Percentiles rank a stretch among this genome's conserved stretches.
phyloP scores from a whole-genome alignment of 2,797 vertebrate genomes.

The Catharus ustulatus region DNA sequence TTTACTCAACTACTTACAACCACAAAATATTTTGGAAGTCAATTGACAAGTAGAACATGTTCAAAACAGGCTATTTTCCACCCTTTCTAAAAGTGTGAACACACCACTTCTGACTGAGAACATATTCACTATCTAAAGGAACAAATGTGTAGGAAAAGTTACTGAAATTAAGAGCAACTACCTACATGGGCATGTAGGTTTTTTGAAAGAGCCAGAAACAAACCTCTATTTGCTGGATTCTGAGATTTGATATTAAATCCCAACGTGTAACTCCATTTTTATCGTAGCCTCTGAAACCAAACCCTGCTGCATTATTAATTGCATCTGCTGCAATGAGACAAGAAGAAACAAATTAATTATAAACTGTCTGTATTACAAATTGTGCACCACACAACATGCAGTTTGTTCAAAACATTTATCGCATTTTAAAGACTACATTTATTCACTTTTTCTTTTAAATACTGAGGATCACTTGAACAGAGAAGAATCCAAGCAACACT shows the following conservation, averaged over 20 bases:
- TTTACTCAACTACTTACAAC: background rate
- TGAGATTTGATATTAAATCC: constrained; percentile 95
- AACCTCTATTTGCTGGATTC: constrained; percentile 96
- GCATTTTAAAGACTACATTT: background rate
- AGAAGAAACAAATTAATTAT: background rate
- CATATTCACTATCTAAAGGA: background rate
- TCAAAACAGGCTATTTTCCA: background rate
- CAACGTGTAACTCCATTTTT: constrained; percentile 88
- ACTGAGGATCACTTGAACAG: background rate
- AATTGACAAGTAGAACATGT: background rate
- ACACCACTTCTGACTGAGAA: background rate
- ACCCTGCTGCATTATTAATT: constrained; percentile 97
- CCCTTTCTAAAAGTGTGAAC: background rate
- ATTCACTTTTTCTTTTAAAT: background rate
- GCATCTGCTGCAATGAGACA: constrained; percentile 86
- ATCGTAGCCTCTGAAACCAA: constrained; percentile 95
- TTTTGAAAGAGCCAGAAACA: constrained; percentile 35
- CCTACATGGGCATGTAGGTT: background rate
- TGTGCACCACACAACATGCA: background rate
- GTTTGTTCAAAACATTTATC: background rate
- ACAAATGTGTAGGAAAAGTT: background rate
- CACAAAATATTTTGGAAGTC: background rate
- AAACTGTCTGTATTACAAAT: background rate
- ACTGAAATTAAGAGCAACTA: background rate
- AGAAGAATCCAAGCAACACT: background rate